Evolutionary conservation across 2,113 vertebrate species (phyloP).

Genomic region (Mixornis gularis): DNA sequence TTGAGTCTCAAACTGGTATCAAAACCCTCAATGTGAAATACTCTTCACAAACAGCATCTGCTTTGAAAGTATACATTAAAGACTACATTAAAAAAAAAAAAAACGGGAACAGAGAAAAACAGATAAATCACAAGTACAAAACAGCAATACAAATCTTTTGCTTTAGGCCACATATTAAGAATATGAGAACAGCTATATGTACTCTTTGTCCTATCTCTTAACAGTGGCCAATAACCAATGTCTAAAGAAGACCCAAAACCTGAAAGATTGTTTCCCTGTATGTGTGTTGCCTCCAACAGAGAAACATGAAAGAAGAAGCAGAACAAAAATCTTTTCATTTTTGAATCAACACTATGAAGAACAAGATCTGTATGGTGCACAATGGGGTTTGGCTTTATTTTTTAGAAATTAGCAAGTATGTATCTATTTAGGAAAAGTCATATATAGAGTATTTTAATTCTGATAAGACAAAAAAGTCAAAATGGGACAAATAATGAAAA

Average conservation of each 20-base stretch:
- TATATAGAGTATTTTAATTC: neutral
- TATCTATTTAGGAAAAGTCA: neutral
- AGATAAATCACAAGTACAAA: neutral
- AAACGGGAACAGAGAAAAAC: neutral
- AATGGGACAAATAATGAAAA: neutral
- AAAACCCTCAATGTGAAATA: neutral
- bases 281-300: neutral
- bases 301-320: neutral
- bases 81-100: neutral
- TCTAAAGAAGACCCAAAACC: rapidly evolving
- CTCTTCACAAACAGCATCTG: neutral
- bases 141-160: neutral
- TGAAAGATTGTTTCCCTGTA: neutral
- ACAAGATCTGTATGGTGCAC: neutral
- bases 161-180: neutral
- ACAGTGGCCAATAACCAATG: neutral
- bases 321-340: neutral
- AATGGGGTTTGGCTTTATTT: neutral
- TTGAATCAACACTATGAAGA: neutral
- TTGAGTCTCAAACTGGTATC: neutral
- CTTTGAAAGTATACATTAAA: neutral
- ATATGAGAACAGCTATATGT: neutral
- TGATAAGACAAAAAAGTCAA: neutral
- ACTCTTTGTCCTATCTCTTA: neutral
- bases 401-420: rapidly evolving